These are phyloP conservation scores for Listronotus bonariensis DNA, from an alignment of 1,140 invertebrate species.

Conservation along the genomic window DNA sequence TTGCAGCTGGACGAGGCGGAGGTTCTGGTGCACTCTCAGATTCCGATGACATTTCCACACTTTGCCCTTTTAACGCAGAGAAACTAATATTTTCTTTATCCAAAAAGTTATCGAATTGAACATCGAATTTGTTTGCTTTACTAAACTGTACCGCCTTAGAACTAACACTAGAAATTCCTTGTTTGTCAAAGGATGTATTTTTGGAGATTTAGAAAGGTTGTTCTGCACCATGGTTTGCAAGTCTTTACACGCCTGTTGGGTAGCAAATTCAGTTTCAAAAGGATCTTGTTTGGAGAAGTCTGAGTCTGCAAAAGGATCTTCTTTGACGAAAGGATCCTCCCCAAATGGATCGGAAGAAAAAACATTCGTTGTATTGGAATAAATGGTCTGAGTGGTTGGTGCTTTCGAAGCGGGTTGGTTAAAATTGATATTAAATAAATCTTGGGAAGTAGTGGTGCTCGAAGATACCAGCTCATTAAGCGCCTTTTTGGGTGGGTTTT, in stretches of 20 bases:
- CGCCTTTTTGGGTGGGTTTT: constrained; percentile 89
- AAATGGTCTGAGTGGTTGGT: constrained; percentile 43
- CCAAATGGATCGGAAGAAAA: constrained; percentile 67
- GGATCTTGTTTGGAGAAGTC: constrained; percentile 63
- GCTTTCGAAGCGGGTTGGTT: constrained; percentile 51
- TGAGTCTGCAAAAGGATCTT: constrained; percentile 66
- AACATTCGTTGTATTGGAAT: constrained; percentile 47
- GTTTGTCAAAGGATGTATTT: constrained; percentile 35
- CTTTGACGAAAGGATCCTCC: constrained; percentile 71
- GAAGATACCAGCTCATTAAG: constrained; percentile 77
- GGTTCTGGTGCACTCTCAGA: constrained; percentile 66
- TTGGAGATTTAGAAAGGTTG: constrained; percentile 45
- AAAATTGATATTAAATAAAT: constrained; percentile 36
- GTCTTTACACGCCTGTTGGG: constrained; percentile 31
- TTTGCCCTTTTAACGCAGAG: constrained; percentile 43
- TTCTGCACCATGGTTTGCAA: constrained; percentile 14
- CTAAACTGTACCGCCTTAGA: constrained; percentile 38
- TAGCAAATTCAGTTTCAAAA: constrained; percentile 62
- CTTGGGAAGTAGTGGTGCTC: constrained; percentile 17
- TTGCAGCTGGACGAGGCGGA: constrained; percentile 67
- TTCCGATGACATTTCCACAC: constrained; percentile 51
- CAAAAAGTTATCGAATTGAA: constrained; percentile 40
- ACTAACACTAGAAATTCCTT: constrained; percentile 40
- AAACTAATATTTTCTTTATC: constrained; percentile 32
- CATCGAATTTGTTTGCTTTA: constrained; percentile 45